Percentiles rank a stretch among this genome's conserved stretches.
Evolutionary conservation across 2,797 vertebrate species (phyloP).

Genomic region (Xiphorhynchus erythropygius): DNA sequence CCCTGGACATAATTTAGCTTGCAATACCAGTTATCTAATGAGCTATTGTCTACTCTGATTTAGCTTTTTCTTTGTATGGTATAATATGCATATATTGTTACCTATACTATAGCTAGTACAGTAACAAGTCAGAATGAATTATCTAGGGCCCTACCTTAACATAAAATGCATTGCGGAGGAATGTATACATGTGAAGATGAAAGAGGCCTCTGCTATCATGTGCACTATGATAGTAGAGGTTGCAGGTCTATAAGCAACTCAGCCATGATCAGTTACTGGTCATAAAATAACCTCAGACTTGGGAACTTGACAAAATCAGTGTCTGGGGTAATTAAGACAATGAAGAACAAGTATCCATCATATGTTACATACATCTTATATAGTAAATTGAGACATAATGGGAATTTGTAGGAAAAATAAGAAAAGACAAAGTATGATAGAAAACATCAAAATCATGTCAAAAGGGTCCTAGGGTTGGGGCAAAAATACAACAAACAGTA

Average conservation of each 20-base stretch:
- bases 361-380: not conserved
- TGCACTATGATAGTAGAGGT: not conserved
- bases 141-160: no score
- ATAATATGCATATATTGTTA: not conserved
- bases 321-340: not conserved
- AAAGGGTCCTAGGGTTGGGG: not conserved
- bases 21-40: not conserved
- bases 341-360: not conserved
- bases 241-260: not conserved
- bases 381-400: not conserved
- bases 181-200: not conserved
- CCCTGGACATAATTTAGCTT: not conserved
- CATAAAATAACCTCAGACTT: not conserved
- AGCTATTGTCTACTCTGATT: not conserved
- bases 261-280: not conserved
- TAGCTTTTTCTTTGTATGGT: not conserved
- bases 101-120: not conserved
- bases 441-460: not conserved
- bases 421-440: not conserved
- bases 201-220: not conserved
- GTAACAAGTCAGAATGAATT: not conserved
- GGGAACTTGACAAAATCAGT: not conserved
- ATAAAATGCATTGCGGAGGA: not conserved
- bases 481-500: not conserved
- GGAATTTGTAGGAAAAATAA: not conserved